Conservation (phyloP, 35 echinoderm and acorn worm species). For the Eucidaris tribuloides region DNA sequence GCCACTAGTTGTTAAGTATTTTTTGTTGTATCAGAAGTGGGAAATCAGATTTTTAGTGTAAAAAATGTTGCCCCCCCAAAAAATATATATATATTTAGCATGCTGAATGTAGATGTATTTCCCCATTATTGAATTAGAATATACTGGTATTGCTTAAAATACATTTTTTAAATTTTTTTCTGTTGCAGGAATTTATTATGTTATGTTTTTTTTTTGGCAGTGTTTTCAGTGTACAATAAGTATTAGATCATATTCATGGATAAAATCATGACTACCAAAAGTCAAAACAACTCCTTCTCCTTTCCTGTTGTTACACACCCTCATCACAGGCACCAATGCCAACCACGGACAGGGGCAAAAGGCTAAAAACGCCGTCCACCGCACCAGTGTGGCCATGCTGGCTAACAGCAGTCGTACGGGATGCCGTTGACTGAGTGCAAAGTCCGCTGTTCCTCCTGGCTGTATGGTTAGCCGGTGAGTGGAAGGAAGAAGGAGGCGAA, state of each 20-base stretch:
- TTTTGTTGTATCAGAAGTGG: too few relatives aligned
- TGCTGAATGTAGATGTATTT: too few relatives aligned
- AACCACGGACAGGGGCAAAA: conserved; percentile 91
- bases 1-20: too few relatives aligned
- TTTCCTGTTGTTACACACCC: not conserved
- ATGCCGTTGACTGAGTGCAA: conserved; percentile 66
- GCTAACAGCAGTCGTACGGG: conserved; percentile 76
- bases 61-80: too few relatives aligned
- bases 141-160: too few relatives aligned
- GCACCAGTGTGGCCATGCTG: conserved; percentile 59
- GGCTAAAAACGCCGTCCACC: conserved; percentile 78
- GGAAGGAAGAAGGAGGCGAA: conserved; percentile 53
- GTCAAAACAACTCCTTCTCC: not conserved
- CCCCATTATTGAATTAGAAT: too few relatives aligned
- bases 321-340: conserved; percentile 81
- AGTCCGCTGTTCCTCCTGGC: conserved; percentile 86
- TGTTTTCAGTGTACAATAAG: not conserved
- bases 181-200: too few relatives aligned
- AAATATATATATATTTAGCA: too few relatives aligned
- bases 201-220: too few relatives aligned
- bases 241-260: not conserved
- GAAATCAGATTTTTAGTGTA: too few relatives aligned
- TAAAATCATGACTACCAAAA: not conserved
- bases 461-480: conserved; percentile 72
- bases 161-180: too few relatives aligned